Base-by-base conservation (phyloP, 2,113 vertebrate genomes). In the Abramis brama region DNA sequence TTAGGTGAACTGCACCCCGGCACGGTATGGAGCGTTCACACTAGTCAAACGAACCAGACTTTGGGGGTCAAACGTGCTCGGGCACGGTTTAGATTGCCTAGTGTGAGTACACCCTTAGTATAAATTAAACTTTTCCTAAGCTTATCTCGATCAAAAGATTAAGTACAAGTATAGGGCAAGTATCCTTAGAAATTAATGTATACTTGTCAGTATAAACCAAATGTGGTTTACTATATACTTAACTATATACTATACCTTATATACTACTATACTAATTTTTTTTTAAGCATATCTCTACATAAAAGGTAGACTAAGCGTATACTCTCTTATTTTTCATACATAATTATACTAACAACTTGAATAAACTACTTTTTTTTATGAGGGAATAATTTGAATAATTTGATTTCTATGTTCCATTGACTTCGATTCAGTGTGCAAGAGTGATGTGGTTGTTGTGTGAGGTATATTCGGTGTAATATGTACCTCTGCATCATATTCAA, bases 401-500 rank as follows among this genome's bases (percentile, higher is more conserved):
- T 39, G 8, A 71, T 71, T 5, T 23, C 21, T 43, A 12, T 73
- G 36, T 43, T 73, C 19, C 36, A 73, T 1, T 43, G 36, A 71
- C 21, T 71, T 11, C 2, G 21, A 5, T 57, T 57, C 19, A 8
- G 55, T 5, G 19, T 39, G 8, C 27, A 71, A 43, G 4, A 21
- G 21, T 71, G 36, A 71, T 43, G 36, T 71, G 1, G 36, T 39
- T 70, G 33, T 33, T 39, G 4, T 70, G 30, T 21, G 17, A 39
- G 19, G 19, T 11, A 23, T 5, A n/a, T 8, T 21, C 15, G 64
- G 30, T 52, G 68, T 50, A 11, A 43, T 30, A 23, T 36, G 6
- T 96, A 99, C 98, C 98, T 99, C 97, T 0, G 97, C 95, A 45
- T 99, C 97, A n/a, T 99, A 99, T 82, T 99, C 97, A 94, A 99